Percentiles rank a stretch among this genome's conserved stretches.
Evolutionary conservation across 2,113 vertebrate genomes (phyloP).

Genomic region (Sinocyclocheilus anophthalmus): DNA sequence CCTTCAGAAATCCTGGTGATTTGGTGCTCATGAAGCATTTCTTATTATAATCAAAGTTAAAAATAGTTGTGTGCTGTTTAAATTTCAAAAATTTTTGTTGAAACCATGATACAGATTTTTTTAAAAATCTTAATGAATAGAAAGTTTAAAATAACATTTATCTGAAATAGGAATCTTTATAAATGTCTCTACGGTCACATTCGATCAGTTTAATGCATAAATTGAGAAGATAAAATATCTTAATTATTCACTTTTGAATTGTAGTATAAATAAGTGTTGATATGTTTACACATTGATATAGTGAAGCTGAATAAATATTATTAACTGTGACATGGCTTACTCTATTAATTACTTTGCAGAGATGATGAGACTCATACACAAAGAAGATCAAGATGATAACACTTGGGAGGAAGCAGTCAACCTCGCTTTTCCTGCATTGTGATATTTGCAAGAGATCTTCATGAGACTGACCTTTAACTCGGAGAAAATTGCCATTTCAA

Average conservation of each 20-base stretch:
- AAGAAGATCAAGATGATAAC: neutral
- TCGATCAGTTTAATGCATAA: no score
- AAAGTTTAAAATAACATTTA: no score
- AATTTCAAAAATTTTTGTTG: no score
- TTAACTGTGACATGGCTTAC: neutral
- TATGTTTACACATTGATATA: neutral
- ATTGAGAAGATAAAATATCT: no score
- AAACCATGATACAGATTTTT: no score
- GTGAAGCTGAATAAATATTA: neutral
- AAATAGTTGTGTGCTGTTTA: no score
- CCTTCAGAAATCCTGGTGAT: no score
- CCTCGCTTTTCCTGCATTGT: conserved; percentile 13
- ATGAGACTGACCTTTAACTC: conserved; percentile 54
- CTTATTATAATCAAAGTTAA: no score
- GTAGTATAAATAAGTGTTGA: neutral
- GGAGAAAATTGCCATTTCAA: conserved; percentile 47
- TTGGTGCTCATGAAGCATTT: no score
- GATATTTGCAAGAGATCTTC: conserved; percentile 46
- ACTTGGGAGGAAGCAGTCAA: neutral
- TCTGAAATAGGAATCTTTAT: no score
- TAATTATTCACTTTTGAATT: neutral
- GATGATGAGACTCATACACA: neutral
- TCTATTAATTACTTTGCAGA: neutral
- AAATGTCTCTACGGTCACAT: no score
- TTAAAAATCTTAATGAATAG: no score